Base-by-base conservation (phyloP, 2,888 invertebrate genomes). In the Glaucopsyche alexis region DNA sequence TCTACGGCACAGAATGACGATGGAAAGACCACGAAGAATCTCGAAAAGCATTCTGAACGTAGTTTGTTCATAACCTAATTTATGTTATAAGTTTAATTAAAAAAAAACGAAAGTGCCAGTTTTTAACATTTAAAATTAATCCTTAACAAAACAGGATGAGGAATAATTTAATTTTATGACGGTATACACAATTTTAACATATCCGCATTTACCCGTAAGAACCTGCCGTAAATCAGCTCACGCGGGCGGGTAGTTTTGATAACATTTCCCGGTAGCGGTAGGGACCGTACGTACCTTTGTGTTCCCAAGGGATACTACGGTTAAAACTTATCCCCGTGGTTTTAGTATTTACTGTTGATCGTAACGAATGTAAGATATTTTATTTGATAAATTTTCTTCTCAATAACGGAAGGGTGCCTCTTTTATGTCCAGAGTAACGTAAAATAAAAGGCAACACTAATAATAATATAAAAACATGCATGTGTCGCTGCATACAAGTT, bases 121-220 rank as follows among this genome's bases (percentile, higher is more conserved):
- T 47, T 47, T 47, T 47, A 13, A 42, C 47, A 11, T 0, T 47
- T 47, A 11, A 47, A 11, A 8, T 4, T 47, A 29, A 29, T 47
- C 11, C 11, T 47, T 11, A 47, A 47, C 47, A 11, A 47, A 47
- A 47, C 60, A 60, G 60, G 60, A 60, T 60, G 60, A 19, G 7
- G 19, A 11, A 7, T 11, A 13, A 60, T 60, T 60, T 60, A 60
- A 60, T 60, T 55, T 55, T 60, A 29, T 60, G 29, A 60, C 13
- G 60, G 29, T 60, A 13, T 60, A 60, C 60, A 60, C 60, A 60
- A 60, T 60, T 60, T 60, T 7, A 60, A 29, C 29, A 29, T 29
- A 29, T 60, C 29, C 60, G 60, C 13, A 60, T 60, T 60, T 29
- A 60, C 29, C 60, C 60, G 60, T 60, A 60, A 60, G 60, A 60